These are phyloP conservation scores for Sphecodes monilicornis DNA, from an alignment of 2,888 invertebrate genomes.

Conservation along the genomic window DNA sequence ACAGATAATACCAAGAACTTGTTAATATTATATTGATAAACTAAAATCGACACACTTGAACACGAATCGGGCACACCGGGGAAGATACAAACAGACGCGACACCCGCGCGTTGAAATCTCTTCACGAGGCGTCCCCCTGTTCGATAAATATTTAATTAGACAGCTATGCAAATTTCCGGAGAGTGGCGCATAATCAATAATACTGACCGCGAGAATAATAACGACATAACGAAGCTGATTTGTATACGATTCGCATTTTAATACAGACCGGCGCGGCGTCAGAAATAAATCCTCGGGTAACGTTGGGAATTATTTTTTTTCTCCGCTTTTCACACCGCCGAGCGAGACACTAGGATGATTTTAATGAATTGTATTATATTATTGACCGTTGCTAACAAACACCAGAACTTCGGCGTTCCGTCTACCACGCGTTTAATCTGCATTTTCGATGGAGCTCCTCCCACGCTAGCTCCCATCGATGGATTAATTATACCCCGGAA, in stretches of 20 bases:
- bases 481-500: conserved; percentile 4
- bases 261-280: background rate
- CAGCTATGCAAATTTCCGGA: background rate
- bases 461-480: background rate
- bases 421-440: conserved; percentile 14
- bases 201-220: conserved; percentile 22
- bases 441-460: background rate
- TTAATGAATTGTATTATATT: conserved; percentile 15
- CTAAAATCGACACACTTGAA: background rate
- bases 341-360: background rate
- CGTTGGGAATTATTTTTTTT: conserved; percentile 20
- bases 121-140: background rate
- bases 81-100: background rate
- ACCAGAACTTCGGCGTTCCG: background rate
- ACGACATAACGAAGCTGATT: conserved; percentile 2
- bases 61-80: background rate
- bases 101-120: background rate
- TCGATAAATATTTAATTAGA: conserved; percentile 23
- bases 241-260: conserved; percentile 18
- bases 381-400: background rate
- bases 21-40: background rate
- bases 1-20: too few relatives aligned
- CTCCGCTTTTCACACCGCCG: background rate
- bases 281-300: background rate
- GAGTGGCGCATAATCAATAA: conserved; percentile 17